phyloP scores from a whole-genome alignment of 2,797 vertebrate species.

The Bovichtus diacanthus region DNA sequence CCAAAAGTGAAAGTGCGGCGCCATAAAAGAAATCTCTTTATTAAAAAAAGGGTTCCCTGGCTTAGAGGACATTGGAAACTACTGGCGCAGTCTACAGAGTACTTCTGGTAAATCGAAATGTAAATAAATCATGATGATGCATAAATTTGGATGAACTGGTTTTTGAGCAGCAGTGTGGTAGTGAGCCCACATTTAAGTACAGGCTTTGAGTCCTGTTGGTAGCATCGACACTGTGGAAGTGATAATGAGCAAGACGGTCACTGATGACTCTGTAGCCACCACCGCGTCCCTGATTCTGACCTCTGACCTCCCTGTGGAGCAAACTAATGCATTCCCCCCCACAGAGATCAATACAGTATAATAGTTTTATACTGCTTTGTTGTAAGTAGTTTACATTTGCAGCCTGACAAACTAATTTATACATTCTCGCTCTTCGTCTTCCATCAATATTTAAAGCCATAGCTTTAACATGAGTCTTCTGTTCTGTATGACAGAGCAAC shows the following conservation, averaged over 20 bases:
- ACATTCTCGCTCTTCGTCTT: neutral
- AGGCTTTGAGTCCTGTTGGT: neutral
- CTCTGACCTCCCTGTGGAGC: conserved; percentile 47
- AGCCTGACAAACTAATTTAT: conserved; percentile 21
- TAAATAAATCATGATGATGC: neutral
- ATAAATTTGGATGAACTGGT: neutral
- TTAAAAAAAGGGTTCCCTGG: neutral
- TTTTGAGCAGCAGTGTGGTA: neutral
- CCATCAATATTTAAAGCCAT: conserved; percentile 39
- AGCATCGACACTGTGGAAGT: conserved; percentile 32
- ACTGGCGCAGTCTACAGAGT: neutral
- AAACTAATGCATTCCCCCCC: conserved; percentile 34
- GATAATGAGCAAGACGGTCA: conserved; percentile 42
- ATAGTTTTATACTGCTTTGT: conserved; percentile 6
- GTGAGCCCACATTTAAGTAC: conserved; percentile 9
- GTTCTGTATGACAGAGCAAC: neutral
- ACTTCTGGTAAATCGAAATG: conserved; percentile 3
- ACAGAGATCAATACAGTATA: conserved; percentile 48
- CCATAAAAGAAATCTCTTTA: neutral
- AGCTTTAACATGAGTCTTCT: conserved; percentile 16
- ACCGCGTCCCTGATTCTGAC: conserved; percentile 41
- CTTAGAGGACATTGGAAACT: neutral
- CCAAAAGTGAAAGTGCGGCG: neutral
- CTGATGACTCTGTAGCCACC: conserved; percentile 25
- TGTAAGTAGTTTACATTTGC: conserved; percentile 50